Evolutionary conservation across 2,888 invertebrate species (phyloP).

Genomic region (Drosophila atroscutellata): DNA sequence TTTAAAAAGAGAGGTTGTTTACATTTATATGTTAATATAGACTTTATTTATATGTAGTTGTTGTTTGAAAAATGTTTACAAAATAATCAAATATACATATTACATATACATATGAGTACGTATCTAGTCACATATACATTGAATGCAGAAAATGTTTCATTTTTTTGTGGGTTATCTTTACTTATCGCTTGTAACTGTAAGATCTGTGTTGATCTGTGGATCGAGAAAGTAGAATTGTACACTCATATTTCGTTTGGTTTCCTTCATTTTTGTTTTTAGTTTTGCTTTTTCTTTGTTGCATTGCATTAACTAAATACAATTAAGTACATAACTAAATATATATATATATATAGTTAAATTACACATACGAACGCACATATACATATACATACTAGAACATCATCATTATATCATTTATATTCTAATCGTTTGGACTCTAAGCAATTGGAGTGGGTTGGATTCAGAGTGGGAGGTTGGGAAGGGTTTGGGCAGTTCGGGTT

Average conservation of each 20-base stretch:
- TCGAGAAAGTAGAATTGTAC: constrained; percentile 52
- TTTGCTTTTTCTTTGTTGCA: constrained; percentile 20
- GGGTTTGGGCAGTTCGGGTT: constrained; percentile 1
- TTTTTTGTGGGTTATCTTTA: constrained; percentile 57
- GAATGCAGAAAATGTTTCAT: constrained; percentile 77
- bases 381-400: constrained; percentile 60
- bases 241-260: constrained; percentile 34
- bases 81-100: constrained; percentile 83
- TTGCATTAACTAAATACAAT: constrained; percentile 59
- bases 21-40: constrained; percentile 83
- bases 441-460: constrained; percentile 19
- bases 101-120: constrained; percentile 73
- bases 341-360: constrained; percentile 61
- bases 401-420: constrained; percentile 44
- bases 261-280: constrained; percentile 1
- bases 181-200: constrained; percentile 20
- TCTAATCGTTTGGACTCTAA: constrained; percentile 44
- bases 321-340: constrained; percentile 50
- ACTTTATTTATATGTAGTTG: constrained; percentile 81
- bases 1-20: constrained; percentile 12
- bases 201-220: constrained; percentile 32
- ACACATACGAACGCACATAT: constrained; percentile 70
- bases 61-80: constrained; percentile 83
- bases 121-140: constrained; percentile 79
- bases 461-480: constrained; percentile 4